Conservation (phyloP, 1,140 invertebrate species). For the Tribolium castaneum region DNA sequence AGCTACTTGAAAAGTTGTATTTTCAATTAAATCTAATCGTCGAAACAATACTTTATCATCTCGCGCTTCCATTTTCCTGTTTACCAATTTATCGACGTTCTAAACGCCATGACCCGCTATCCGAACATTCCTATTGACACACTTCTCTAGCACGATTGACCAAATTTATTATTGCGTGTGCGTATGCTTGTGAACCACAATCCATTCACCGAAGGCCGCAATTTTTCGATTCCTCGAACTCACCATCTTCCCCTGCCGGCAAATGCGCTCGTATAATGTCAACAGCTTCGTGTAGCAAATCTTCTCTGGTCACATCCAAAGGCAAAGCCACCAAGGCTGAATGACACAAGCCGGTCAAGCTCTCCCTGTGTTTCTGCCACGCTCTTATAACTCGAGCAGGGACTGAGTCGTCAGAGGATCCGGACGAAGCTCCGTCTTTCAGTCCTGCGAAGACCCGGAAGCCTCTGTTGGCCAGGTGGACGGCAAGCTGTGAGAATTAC, state of each 20-base stretch:
- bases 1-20: too few species aligned
- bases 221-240: slow-evolving; percentile 47
- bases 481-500: slow-evolving; percentile 66
- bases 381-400: slow-evolving; percentile 72
- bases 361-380: slow-evolving; percentile 67
- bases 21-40: too few species aligned
- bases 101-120: slow-evolving; percentile 8
- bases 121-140: slow-evolving; percentile 14
- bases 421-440: slow-evolving; percentile 67
- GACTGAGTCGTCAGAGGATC: slow-evolving; percentile 67
- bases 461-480: slow-evolving; percentile 74
- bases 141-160: slow-evolving; percentile 1
- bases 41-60: neutral
- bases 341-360: slow-evolving; percentile 64
- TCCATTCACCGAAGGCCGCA: neutral
- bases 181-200: slow-evolving; percentile 13
- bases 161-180: slow-evolving; percentile 21
- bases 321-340: slow-evolving; percentile 76
- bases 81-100: neutral
- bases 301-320: slow-evolving; percentile 83
- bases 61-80: neutral
- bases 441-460: slow-evolving; percentile 83
- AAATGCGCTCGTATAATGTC: slow-evolving; percentile 80
- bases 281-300: slow-evolving; percentile 80
- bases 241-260: slow-evolving; percentile 84